These are phyloP conservation scores for Notiomystis cincta DNA, from an alignment of 2,113 vertebrate genomes.

Conservation along the genomic window DNA sequence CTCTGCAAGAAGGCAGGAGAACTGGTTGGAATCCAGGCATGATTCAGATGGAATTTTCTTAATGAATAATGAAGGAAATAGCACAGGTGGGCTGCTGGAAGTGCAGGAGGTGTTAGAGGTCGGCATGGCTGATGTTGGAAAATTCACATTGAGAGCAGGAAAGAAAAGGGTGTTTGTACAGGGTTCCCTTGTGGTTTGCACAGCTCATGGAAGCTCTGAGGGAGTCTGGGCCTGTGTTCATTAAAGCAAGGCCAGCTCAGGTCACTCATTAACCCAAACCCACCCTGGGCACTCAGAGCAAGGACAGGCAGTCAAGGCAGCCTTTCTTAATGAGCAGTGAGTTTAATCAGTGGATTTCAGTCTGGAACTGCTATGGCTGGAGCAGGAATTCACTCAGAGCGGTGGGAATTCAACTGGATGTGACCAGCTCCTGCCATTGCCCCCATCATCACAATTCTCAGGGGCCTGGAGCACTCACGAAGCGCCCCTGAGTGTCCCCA, in stretches of 20 bases:
- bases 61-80: background rate
- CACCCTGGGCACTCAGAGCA: background rate
- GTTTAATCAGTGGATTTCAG: background rate
- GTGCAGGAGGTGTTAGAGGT: background rate
- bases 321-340: background rate
- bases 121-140: accelerated
- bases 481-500: background rate
- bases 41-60: background rate
- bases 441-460: background rate
- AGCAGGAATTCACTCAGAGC: background rate
- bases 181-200: background rate
- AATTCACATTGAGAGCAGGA: background rate
- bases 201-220: background rate
- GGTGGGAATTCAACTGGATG: background rate
- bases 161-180: background rate
- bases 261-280: background rate
- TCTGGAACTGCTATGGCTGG: background rate
- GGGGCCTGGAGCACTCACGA: background rate
- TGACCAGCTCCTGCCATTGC: background rate
- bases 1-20: background rate
- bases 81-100: background rate
- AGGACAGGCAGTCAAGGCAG: accelerated
- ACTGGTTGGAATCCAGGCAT: background rate
- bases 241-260: background rate
- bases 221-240: background rate